Evolutionary conservation across 2,113 vertebrate genomes (phyloP), one percentile per base, ranked within the genome.

Genomic region (Chaetodon auriga): DNA sequence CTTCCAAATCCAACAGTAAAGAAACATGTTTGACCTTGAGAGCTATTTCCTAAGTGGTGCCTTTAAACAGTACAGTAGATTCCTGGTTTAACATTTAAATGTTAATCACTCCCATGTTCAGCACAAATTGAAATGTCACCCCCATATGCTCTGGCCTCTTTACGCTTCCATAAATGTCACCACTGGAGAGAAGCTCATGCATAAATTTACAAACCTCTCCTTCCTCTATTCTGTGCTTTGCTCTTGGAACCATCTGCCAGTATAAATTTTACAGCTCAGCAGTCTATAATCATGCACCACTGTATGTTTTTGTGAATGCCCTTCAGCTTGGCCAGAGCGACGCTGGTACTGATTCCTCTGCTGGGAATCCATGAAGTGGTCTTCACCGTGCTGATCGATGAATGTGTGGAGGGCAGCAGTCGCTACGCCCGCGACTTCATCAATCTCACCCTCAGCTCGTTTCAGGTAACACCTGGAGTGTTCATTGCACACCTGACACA

Each of bases 351-450:
- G 78, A 97, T 99, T 89, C 97, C 97, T 57, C 81, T 99, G 81
- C 18, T 99, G 90, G 98, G 98, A 16, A 96, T 99, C 83, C 98
- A 99, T 0, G 97, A 99, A 64, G 94, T 99, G 68, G 88, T 98
- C 18, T 98, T 99, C 87, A 95, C 92, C 0, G 95, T 98, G 83
- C 82, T 99, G 75, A 92, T 95, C 0, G 97, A 99, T 14, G 98
- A 99, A 25, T 97, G 96, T 38, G 81, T 98, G 57, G 86, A 97
- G 85, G 97, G 96, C 68, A 92, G 87, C 87, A 90, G 94, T 68
- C 97, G 93, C 65, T 95, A 95, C 0, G 93, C 96, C 48, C 94
- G 96, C 71, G 94, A 97, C 92, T 98, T 97, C 84, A 88, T 99
- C 86, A 96, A 99, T 82, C 89, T 99, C 88, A 96, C 96, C 4